These are phyloP conservation scores for Diorhabda carinulata DNA, from an alignment of 1,140 invertebrate species.

Conservation along the genomic window DNA sequence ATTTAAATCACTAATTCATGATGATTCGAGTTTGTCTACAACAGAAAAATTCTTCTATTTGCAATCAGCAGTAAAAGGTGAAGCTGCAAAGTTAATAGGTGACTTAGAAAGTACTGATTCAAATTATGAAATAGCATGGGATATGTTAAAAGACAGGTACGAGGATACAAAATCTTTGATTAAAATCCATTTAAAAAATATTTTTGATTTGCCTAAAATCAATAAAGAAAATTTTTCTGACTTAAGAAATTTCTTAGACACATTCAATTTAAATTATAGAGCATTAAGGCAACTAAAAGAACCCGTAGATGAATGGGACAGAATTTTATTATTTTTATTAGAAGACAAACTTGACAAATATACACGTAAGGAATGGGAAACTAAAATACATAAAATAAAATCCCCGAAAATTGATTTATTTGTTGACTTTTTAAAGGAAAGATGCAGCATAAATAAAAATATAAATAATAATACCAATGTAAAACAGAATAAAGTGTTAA, in stretches of 20 bases:
- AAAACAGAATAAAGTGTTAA: neutral
- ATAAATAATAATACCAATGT: neutral
- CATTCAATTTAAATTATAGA: conserved; percentile 22
- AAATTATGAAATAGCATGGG: too few species aligned
- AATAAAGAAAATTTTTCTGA: conserved; percentile 25
- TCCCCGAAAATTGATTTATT: conserved; percentile 20
- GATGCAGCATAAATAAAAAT: conserved; percentile 7
- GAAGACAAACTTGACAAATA: conserved; percentile 18
- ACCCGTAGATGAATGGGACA: conserved; percentile 37
- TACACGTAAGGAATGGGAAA: conserved; percentile 23
- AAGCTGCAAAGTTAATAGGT: too few species aligned
- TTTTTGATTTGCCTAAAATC: conserved; percentile 28
- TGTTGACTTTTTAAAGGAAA: conserved; percentile 20
- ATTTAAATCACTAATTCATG: too few species aligned
- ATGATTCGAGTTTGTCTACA: too few species aligned
- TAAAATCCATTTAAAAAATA: neutral
- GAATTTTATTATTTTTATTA: conserved; percentile 28
- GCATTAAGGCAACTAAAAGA: conserved; percentile 31
- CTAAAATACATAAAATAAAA: conserved; percentile 12
- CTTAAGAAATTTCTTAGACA: conserved; percentile 28
- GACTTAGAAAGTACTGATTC: too few species aligned
- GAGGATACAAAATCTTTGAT: too few species aligned
- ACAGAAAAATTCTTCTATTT: too few species aligned
- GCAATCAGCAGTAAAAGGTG: too few species aligned
- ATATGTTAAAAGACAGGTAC: too few species aligned